Evolutionary conservation across 2,113 vertebrate genomes (phyloP).

Genomic region (Myodes glareolus): DNA sequence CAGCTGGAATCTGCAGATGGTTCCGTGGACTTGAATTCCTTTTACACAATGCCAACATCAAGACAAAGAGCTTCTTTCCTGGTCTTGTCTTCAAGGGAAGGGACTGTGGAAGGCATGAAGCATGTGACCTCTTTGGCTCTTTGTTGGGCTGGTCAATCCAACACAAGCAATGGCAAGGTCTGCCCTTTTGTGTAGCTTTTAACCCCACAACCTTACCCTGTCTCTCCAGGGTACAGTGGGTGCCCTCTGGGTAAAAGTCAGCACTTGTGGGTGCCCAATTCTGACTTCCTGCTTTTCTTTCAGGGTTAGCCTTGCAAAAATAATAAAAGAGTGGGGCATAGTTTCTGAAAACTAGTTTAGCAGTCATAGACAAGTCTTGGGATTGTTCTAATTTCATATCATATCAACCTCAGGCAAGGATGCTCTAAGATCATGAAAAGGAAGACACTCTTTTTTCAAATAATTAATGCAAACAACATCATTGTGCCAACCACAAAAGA

Average conservation of each 20-base stretch:
- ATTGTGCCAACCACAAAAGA: not conserved
- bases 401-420: not conserved
- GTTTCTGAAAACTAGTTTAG: not conserved
- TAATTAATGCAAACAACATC: not conserved
- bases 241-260: not conserved
- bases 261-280: not conserved
- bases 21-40: not conserved
- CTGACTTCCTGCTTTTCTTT: not conserved
- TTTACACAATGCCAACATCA: not conserved
- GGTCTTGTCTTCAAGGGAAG: not conserved
- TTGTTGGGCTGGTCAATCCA: not conserved
- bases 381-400: not conserved
- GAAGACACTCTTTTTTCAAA: not conserved
- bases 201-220: rapidly evolving
- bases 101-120: not conserved
- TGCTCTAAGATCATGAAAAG: not conserved
- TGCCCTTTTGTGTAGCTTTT: not conserved
- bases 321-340: not conserved
- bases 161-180: not conserved
- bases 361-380: not conserved
- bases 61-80: not conserved
- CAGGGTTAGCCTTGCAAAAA: not conserved
- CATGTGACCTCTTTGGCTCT: not conserved
- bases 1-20: not conserved
- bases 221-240: no score